These are phyloP conservation scores for Dendrolimus houi DNA, from an alignment of 2,888 invertebrate genomes.

Conservation along the genomic window DNA sequence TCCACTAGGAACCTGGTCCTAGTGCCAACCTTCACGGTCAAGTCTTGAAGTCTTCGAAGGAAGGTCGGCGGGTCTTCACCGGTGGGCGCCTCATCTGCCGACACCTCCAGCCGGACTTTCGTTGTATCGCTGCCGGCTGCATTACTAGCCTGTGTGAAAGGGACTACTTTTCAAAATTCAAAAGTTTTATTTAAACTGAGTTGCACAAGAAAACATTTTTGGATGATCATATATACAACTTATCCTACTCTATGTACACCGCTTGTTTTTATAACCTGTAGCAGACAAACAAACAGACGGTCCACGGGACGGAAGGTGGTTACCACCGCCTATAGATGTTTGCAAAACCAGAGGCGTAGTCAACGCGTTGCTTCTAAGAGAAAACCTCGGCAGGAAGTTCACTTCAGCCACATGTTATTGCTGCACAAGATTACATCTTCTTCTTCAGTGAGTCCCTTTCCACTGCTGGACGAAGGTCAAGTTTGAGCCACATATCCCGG, in stretches of 20 bases:
- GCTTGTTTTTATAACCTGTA: background rate
- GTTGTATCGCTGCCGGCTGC: constrained; percentile 78
- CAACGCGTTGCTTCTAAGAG: too few relatives aligned
- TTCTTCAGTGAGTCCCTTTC: too few relatives aligned
- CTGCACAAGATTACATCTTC: too few relatives aligned
- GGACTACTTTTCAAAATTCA: background rate
- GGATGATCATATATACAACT: too few relatives aligned
- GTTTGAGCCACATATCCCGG: too few relatives aligned
- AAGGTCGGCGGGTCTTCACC: constrained; percentile 89
- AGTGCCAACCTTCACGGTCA: constrained; percentile 93
- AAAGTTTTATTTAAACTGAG: too few relatives aligned
- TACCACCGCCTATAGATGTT: background rate
- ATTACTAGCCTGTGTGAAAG: constrained; percentile 52
- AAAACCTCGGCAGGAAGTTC: too few relatives aligned
- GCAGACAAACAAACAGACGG: background rate
- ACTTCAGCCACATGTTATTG: too few relatives aligned
- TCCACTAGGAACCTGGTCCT: constrained; percentile 90
- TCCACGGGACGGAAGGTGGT: background rate
- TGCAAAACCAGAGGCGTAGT: background rate
- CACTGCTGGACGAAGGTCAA: too few relatives aligned
- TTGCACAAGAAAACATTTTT: too few relatives aligned
- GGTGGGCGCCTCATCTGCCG: constrained; percentile 74
- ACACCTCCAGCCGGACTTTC: constrained; percentile 66
- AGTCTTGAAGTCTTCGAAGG: constrained; percentile 88
- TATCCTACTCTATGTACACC: too few relatives aligned